Percentiles rank a stretch among this genome's conserved stretches.
Conservation (phyloP, 2,113 vertebrate species). For the Sprattus sprattus region DNA sequence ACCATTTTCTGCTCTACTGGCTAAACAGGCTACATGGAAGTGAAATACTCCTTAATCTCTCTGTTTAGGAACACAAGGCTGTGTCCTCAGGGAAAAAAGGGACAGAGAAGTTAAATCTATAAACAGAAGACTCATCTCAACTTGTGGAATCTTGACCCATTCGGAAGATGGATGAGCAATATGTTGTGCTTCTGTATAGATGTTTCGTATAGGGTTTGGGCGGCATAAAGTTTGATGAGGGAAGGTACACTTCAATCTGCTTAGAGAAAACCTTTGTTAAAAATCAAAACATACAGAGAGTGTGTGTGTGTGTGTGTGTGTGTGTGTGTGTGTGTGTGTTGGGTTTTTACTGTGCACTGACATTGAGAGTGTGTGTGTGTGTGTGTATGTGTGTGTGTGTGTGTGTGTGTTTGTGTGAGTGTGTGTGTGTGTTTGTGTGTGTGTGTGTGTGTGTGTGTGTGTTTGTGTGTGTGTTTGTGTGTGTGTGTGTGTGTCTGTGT, state of each 20-base stretch:
- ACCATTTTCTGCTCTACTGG: conserved; percentile 11
- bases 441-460: not conserved
- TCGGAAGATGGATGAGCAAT: not conserved
- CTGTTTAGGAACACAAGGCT: no score
- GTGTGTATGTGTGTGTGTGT: not conserved
- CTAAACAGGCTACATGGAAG: not conserved
- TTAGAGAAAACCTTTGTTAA: not conserved
- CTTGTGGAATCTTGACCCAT: not conserved
- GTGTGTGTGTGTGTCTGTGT: not conserved
- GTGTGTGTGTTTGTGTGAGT: not conserved
- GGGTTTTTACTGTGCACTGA: no score
- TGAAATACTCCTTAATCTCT: conserved; percentile 22
- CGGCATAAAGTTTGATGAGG: not conserved
- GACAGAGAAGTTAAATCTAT: not conserved
- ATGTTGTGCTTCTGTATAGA: not conserved
- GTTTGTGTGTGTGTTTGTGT: not conserved
- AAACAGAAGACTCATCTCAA: not conserved
- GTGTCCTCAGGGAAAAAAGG: conserved; percentile 1
- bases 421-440: not conserved
- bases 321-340: not conserved
- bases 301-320: not conserved
- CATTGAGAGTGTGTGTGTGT: no score
- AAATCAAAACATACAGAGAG: not conserved
- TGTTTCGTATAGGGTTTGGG: not conserved
- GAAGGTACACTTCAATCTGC: not conserved